Evolutionary conservation across 2,113 vertebrate genomes (phyloP).

Genomic region (Saccopteryx leptura): DNA sequence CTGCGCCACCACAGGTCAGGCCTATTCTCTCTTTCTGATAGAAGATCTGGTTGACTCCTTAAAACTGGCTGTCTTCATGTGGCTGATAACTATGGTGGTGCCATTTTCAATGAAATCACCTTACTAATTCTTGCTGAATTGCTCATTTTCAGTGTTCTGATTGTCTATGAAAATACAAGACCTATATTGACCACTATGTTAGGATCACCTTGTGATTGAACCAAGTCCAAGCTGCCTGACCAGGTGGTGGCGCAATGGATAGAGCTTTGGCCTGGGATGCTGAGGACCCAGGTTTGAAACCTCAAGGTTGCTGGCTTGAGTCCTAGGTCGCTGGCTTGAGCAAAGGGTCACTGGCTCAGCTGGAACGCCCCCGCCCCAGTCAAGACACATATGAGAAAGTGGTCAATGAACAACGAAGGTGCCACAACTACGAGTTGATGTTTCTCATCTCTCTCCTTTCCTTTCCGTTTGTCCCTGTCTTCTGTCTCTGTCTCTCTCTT

Average conservation of each 20-base stretch:
- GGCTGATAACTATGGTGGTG: slow-evolving; percentile 95
- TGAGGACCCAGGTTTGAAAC: background rate
- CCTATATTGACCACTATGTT: slow-evolving; percentile 95
- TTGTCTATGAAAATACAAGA: slow-evolving; percentile 95
- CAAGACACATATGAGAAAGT: too few relatives aligned
- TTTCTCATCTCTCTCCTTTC: too few relatives aligned
- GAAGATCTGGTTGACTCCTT: slow-evolving; percentile 96
- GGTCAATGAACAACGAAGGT: too few relatives aligned
- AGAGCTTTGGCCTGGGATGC: too few relatives aligned
- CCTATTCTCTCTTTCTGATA: slow-evolving; percentile 94
- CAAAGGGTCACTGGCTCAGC: too few relatives aligned
- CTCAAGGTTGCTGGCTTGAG: background rate
- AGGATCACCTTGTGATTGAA: slow-evolving; percentile 90
- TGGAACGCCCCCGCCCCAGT: too few relatives aligned
- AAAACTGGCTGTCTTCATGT: slow-evolving; percentile 96
- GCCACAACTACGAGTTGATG: too few relatives aligned
- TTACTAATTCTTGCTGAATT: slow-evolving; percentile 94
- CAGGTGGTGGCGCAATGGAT: too few relatives aligned
- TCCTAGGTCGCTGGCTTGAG: too few relatives aligned
- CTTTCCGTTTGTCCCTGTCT: too few relatives aligned
- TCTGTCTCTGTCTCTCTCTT: background rate
- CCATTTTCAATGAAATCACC: slow-evolving; percentile 96
- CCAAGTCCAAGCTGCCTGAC: slow-evolving; percentile 84
- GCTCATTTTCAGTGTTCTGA: slow-evolving; percentile 92
- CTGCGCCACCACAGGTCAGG: too few relatives aligned